Evolutionary conservation across 1,140 invertebrate species (phyloP).

Genomic region (Meloidogyne hapla): DNA sequence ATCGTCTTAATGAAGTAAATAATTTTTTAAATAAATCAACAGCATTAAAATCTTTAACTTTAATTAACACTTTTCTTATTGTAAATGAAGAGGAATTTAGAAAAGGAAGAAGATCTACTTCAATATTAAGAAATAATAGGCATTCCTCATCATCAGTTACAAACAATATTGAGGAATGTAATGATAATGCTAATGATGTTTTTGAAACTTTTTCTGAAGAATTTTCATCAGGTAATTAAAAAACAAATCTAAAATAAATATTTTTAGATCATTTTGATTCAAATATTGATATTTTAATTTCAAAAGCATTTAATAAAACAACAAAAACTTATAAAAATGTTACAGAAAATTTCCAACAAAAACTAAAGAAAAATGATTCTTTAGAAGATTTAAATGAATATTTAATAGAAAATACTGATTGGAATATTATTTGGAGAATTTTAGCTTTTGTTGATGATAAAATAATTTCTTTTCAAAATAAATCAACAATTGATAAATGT

Average conservation of each 20-base stretch:
- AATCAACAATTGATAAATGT: constrained; percentile 20
- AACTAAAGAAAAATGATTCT: not conserved
- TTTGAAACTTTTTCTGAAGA: not conserved
- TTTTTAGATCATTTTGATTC: not conserved
- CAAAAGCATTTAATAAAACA: not conserved
- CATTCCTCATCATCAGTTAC: not conserved
- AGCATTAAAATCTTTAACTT: not conserved
- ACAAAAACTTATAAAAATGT: not conserved
- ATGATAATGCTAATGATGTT: not conserved
- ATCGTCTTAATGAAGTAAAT: constrained; percentile 2
- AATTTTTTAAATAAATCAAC: not conserved
- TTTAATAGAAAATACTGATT: not conserved
- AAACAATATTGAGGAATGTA: not conserved
- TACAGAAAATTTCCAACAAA: not conserved
- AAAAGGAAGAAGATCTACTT: not conserved
- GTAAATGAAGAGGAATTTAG: not conserved
- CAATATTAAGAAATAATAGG: not conserved
- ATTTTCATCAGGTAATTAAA: not conserved
- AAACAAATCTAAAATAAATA: not conserved
- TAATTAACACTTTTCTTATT: constrained; percentile 8
- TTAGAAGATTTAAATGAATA: not conserved
- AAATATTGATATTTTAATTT: not conserved
- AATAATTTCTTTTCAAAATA: not conserved
- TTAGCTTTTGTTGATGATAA: not conserved
- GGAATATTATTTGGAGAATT: constrained; percentile 7